A percentile compares a stretch with the other conserved stretches of the same genome.
Conservation (phyloP, 2,888 invertebrate genomes). For the Oconnorella tubifera region DNA sequence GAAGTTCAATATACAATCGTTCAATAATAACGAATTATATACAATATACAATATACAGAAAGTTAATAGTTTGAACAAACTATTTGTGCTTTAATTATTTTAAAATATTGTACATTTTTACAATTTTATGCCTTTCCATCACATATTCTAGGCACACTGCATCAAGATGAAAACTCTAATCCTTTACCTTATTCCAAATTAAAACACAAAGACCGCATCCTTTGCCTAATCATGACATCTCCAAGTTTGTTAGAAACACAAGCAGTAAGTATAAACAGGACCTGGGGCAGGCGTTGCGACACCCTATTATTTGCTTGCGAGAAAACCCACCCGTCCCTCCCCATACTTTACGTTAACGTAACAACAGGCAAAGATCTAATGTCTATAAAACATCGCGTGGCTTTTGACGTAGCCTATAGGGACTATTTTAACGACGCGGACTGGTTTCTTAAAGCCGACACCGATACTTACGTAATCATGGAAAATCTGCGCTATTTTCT, state of each 20-base stretch:
- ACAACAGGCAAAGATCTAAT: neutral
- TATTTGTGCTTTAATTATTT: too few species aligned
- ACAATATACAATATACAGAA: too few species aligned
- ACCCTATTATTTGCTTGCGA: constrained; percentile 53
- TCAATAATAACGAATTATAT: too few species aligned
- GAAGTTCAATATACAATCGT: too few species aligned
- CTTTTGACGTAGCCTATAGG: constrained; percentile 3
- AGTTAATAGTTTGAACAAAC: too few species aligned
- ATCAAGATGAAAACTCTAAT: too few species aligned
- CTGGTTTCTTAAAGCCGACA: constrained; percentile 68
- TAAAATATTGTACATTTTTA: too few species aligned
- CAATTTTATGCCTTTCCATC: too few species aligned
- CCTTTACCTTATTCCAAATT: too few species aligned
- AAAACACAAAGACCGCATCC: too few species aligned
- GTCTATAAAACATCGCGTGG: neutral
- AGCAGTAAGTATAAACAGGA: constrained; percentile 78
- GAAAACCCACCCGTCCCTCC: neutral
- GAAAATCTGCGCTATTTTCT: constrained; percentile 92
- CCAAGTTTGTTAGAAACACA: constrained; percentile 82
- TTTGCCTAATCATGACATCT: constrained; percentile 95
- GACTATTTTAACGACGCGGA: constrained; percentile 6
- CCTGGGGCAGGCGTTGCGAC: constrained; percentile 76
- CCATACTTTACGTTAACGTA: neutral
- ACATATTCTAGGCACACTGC: too few species aligned
- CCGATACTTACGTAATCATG: constrained; percentile 92